phyloP scores from a whole-genome alignment of 2,113 vertebrate species.

The Myanophis thanlyinensis region DNA sequence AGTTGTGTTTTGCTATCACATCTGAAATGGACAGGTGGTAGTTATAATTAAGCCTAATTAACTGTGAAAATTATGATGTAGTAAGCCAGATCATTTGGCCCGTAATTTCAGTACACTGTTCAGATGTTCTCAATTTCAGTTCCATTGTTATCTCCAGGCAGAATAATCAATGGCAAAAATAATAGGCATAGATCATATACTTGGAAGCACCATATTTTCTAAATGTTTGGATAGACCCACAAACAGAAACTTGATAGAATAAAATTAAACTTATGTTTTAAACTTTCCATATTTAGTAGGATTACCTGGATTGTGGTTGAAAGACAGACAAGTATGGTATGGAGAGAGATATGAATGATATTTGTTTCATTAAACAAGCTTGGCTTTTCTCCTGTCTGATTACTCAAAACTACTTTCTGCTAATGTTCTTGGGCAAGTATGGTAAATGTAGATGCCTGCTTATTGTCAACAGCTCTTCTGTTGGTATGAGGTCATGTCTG shows the following conservation, averaged over 20 bases:
- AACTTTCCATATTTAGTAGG: neutral
- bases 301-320: neutral
- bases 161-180: neutral
- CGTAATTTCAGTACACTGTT: neutral
- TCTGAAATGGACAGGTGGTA: neutral
- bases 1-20: neutral
- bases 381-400: conserved; percentile 29
- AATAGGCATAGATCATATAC: neutral
- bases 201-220: neutral
- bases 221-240: neutral
- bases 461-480: neutral
- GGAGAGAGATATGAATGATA: neutral
- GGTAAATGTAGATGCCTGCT: conserved; percentile 26
- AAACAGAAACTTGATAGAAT: neutral
- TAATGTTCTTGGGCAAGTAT: conserved; percentile 41
- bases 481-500: conserved; percentile 3
- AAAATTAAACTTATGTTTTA: neutral
- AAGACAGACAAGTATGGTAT: neutral
- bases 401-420: conserved; percentile 34
- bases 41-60: neutral
- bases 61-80: neutral
- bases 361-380: neutral
- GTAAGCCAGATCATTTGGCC: neutral
- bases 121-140: neutral
- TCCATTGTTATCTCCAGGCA: neutral